Evolutionary conservation across 2,797 vertebrate species (phyloP).

Genomic region (Peromyscus nudipes): DNA sequence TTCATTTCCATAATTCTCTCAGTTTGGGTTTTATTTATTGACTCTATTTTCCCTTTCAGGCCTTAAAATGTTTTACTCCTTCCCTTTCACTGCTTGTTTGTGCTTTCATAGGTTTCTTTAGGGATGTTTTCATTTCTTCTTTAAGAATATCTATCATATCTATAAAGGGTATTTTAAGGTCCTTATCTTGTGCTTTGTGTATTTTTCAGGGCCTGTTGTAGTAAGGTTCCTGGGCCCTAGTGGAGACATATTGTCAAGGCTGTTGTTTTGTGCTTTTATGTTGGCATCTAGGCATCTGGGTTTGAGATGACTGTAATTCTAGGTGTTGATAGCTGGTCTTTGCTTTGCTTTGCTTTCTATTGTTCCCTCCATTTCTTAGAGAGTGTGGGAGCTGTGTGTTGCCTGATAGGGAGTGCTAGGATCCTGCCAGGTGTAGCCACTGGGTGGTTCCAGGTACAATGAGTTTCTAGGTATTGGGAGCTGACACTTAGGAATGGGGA

Average conservation of each 20-base stretch:
- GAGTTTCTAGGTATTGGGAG: neutral
- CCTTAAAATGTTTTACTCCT: neutral
- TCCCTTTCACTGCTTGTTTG: neutral
- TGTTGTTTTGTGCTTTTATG: no score
- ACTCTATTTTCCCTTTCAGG: neutral
- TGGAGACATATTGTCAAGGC: neutral
- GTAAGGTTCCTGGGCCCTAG: neutral
- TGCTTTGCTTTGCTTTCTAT: neutral
- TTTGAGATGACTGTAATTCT: neutral
- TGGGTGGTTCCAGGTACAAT: neutral
- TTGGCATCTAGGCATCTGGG: neutral
- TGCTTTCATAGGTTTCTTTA: neutral
- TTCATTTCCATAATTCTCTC: neutral
- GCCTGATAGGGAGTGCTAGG: neutral
- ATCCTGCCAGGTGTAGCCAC: neutral
- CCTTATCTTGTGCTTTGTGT: neutral
- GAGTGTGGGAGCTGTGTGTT: neutral
- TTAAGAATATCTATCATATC: neutral
- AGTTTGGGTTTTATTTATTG: neutral
- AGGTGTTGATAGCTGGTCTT: neutral
- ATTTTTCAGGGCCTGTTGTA: neutral
- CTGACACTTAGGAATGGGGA: neutral
- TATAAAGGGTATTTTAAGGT: neutral
- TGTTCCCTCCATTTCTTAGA: neutral
- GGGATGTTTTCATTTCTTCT: neutral